Evolutionary conservation across 2,888 invertebrate genomes (phyloP).

Genomic region (Melangyna quadrimaculata): DNA sequence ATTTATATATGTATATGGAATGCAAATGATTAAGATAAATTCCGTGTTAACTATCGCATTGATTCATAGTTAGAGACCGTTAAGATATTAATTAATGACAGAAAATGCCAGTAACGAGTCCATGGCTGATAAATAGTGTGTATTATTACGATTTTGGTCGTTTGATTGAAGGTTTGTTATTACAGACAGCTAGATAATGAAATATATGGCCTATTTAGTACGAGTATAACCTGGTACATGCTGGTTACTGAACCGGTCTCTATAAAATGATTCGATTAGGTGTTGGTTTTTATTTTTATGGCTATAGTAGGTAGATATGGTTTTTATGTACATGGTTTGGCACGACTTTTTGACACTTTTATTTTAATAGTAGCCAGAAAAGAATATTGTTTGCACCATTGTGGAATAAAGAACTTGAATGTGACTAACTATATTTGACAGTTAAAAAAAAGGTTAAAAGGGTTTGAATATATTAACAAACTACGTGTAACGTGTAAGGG

Average conservation of each 20-base stretch:
- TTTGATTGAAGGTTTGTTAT: constrained; percentile 57
- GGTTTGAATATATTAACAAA: background rate
- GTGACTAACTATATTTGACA: constrained; percentile 19
- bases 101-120: constrained; percentile 59
- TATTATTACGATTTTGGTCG: constrained; percentile 58
- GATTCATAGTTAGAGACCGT: constrained; percentile 67
- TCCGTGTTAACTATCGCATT: constrained; percentile 62
- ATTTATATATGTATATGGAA: constrained; percentile 28
- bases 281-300: background rate
- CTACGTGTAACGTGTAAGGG: too few species aligned
- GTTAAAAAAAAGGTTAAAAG: constrained; percentile 25
- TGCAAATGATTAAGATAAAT: constrained; percentile 65
- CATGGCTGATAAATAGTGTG: constrained; percentile 65
- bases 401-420: constrained; percentile 10
- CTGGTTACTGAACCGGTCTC: constrained; percentile 45
- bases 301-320: background rate
- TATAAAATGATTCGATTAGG: background rate
- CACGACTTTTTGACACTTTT: constrained; percentile 57
- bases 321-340: constrained; percentile 16
- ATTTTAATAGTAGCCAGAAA: constrained; percentile 34
- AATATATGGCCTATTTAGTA: constrained; percentile 23
- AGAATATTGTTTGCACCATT: background rate
- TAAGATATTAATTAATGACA: constrained; percentile 67
- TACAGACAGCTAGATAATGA: constrained; percentile 25
- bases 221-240: background rate